Percentiles rank a stretch among this genome's conserved stretches.
These are phyloP conservation scores for Clangula hyemalis DNA, from an alignment of 2,797 vertebrate genomes.

Conservation along the genomic window DNA sequence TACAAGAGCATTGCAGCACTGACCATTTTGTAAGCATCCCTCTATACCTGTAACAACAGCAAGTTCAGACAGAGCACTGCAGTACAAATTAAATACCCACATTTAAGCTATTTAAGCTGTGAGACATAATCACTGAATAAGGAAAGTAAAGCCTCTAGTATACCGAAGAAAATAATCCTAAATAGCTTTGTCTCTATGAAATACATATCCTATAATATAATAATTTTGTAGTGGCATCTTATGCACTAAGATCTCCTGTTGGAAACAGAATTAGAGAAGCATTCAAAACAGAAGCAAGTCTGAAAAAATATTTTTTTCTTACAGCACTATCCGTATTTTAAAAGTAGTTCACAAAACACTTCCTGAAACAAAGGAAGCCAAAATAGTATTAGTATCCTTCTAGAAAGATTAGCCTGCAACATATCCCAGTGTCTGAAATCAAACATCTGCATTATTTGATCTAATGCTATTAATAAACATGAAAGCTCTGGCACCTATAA, in stretches of 20 bases:
- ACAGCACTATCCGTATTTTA: background rate
- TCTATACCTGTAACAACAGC: background rate
- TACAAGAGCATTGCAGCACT: background rate
- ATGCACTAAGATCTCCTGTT: background rate
- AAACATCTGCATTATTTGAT: slow-evolving; percentile 60
- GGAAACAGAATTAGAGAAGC: background rate
- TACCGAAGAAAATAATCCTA: background rate
- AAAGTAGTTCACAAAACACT: background rate
- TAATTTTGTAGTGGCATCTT: background rate
- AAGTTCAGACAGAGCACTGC: background rate
- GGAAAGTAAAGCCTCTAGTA: background rate
- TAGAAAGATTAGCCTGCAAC: slow-evolving; percentile 51
- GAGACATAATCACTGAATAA: background rate
- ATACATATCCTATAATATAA: background rate
- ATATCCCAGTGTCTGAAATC: slow-evolving; percentile 38
- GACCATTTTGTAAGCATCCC: background rate
- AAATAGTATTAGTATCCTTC: slow-evolving; percentile 19
- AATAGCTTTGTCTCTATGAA: background rate
- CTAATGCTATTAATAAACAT: slow-evolving; percentile 64
- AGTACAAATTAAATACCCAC: background rate
- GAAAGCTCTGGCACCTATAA: slow-evolving; percentile 63
- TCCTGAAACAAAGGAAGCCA: background rate
- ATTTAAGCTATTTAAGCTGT: background rate
- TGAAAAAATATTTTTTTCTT: background rate
- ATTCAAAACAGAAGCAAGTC: background rate